Conservation (phyloP, 2,113 vertebrate species). For the Apeltes quadracus region DNA sequence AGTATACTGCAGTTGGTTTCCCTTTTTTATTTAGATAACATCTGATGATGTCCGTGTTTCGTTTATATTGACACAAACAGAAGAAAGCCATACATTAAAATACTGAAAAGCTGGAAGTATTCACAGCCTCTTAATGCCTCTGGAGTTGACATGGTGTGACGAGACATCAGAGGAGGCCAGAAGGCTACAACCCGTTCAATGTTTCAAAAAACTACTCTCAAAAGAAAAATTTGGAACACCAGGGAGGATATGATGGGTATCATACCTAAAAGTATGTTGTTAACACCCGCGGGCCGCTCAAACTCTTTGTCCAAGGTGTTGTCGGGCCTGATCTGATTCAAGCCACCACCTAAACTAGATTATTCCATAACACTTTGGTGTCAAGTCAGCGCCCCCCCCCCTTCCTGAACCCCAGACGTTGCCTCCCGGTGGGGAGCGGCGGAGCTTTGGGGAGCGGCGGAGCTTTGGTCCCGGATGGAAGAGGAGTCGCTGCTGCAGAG, state of each 20-base stretch:
- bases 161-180: constrained; percentile 35
- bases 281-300: too few relatives aligned
- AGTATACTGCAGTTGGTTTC: background rate
- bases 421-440: background rate
- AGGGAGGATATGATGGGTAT: background rate
- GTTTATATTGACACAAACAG: background rate
- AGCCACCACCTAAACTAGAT: too few relatives aligned
- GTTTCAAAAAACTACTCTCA: constrained; percentile 17
- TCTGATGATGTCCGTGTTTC: background rate
- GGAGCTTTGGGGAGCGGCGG: too few relatives aligned
- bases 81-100: background rate
- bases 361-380: too few relatives aligned
- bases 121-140: background rate
- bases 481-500: background rate
- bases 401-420: too few relatives aligned
- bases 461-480: background rate
- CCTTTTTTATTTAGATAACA: background rate
- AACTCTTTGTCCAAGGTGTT: background rate
- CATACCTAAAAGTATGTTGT: background rate
- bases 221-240: constrained; percentile 1
- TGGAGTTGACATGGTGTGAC: constrained; percentile 4
- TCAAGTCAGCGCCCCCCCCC: too few relatives aligned
- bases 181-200: constrained; percentile 7
- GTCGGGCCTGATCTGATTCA: too few relatives aligned
- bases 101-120: background rate